Evolutionary conservation across 1,140 invertebrate species (phyloP), one percentile per base, ranked within the genome.

Genomic region (Zelostemma sp.): DNA sequence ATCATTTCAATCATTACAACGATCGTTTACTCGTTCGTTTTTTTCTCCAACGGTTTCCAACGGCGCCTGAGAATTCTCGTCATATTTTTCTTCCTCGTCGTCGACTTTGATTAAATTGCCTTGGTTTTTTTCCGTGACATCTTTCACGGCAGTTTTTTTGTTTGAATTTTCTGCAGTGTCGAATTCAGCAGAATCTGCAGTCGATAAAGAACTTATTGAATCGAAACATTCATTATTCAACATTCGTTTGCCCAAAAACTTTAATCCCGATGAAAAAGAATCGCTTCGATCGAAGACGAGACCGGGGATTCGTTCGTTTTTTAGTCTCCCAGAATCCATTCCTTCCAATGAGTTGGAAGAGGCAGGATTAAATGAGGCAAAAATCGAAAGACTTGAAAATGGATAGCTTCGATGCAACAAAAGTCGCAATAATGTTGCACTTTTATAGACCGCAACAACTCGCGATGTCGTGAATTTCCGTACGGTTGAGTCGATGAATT

Each of bases 401-500:
- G 49, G 40, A 59, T 54, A 41, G 47, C 50, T 62, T 33, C 18
- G 25, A 16, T 49, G 14, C 31, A 15, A 46, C 16, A 16, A 18
- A 18, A 31, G 41, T 43, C 58, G 56, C 57, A 51, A 53, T 62
- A 66, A 58, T 59, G 49, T 35, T 33, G 35, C 28, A 40, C 33
- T 58, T 49, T 50, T 15, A 49, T 31, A 49, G 14, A 49, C 19
- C 12, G 40, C 51, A 14, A 45, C 40, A 28, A 43, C 51, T 58
- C 35, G 55, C 15, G n/a, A 14, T 41, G 33, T 58, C 46, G 48
- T 49, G 35, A 49, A 58, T 58, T 49, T 35, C 33, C 2, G 12
- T 47, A 41, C 31, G 54, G 47, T 9, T 64, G 40, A 51, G 50
- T 19, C 53, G 43, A 58, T 68, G 43, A 68, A 62, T 68, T 47